Evolutionary conservation across 2,888 invertebrate species (phyloP), one percentile per base, ranked within the genome.

Genomic region (Dicranocentrus wangi): DNA sequence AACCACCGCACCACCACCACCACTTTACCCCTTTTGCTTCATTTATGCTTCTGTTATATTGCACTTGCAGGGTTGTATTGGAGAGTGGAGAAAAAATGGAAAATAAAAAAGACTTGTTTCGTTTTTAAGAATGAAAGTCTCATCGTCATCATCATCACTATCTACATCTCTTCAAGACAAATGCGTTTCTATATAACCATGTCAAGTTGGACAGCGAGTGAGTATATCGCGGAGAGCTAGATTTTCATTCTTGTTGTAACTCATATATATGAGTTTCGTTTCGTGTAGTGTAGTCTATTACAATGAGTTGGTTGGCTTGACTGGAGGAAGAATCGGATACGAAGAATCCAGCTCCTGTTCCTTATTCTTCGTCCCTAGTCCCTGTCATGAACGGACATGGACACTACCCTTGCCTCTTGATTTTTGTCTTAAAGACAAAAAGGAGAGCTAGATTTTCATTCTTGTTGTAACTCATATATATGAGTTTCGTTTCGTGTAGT

Each of bases 311-410:
- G n/a, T n/a, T n/a, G n/a, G n/a, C n/a, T n/a, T n/a, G n/a, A n/a
- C n/a, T n/a, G 3, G 32, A 32, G 32, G 32, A 32, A 10, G 15
- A 3, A 47, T 47, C 47, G 15, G 47, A 47, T 60, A 13, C 28
- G 21, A 60, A n/a, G 25, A 63, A 42, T 19, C 63, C 39, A 63
- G 63, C 63, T 63, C n/a, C 63, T 63, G 63, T 23, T 60, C n/a
- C 42, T 42, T 63, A 42, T 21, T 19, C 21, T 21, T 25, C 21
- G 15, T 61, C 21, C 42, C 42, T 28, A 28, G 5, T 3, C 21
- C 21, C 10, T 42, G 63, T 23, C 63, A 42, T 63, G 63, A 63
- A 63, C 42, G 42, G n/a, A 63, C 21, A 32, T 61, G 63, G 63
- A 63, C 63, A 63, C 63, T 63, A 39, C 63, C 39, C 63, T 42